A percentile compares a stretch with the other conserved stretches of the same genome.
Conservation (phyloP, 2,888 invertebrate genomes). For the Amphipoea lucens region DNA sequence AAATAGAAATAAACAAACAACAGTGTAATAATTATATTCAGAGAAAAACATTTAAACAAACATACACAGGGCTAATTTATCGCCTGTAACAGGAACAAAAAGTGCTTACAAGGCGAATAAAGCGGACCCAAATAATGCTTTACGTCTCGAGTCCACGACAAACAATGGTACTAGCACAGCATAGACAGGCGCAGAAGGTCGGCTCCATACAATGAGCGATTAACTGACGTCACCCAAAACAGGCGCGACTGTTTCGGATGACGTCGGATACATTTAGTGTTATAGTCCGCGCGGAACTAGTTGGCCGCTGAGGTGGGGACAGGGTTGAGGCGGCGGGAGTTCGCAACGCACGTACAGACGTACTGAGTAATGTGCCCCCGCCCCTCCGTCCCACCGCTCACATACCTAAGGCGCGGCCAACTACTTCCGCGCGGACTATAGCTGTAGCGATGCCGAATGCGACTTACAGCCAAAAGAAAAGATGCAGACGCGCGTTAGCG, state of each 20-base stretch:
- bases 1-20: not conserved
- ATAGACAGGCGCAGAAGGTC: not conserved
- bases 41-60: slow-evolving; percentile 8
- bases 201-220: not conserved
- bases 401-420: too few species aligned
- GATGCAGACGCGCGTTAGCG: not conserved
- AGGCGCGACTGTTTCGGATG: too few species aligned
- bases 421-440: too few species aligned
- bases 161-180: slow-evolving; percentile 12
- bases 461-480: too few species aligned
- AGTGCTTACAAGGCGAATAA: slow-evolving; percentile 19
- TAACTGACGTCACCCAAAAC: too few species aligned
- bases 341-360: too few species aligned
- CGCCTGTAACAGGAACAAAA: slow-evolving; percentile 31
- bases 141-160: slow-evolving; percentile 19
- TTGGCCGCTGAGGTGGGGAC: too few species aligned
- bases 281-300: not conserved
- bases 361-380: too few species aligned
- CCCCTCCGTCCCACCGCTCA: too few species aligned
- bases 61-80: slow-evolving; percentile 28
- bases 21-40: not conserved
- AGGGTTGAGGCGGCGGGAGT: too few species aligned
- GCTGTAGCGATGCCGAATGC: not conserved
- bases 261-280: too few species aligned
- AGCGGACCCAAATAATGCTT: slow-evolving; percentile 18